These are phyloP conservation scores for Monopterus albus DNA, from an alignment of 2,113 vertebrate genomes.

Conservation along the genomic window DNA sequence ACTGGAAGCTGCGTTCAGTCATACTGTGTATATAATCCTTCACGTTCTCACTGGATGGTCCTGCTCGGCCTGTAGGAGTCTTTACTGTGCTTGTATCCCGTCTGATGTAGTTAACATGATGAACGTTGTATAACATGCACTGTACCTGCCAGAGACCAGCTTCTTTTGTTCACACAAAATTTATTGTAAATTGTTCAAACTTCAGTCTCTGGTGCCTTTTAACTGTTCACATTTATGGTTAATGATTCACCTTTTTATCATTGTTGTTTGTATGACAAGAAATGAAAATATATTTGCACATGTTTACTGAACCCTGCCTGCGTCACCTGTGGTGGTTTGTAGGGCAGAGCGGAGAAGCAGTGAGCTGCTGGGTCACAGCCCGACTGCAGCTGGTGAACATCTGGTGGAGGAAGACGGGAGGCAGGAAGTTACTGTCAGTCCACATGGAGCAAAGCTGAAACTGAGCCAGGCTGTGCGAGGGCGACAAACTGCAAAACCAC, in stretches of 20 bases:
- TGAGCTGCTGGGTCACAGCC: neutral
- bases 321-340: neutral
- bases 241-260: slow-evolving; percentile 35
- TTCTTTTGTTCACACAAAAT: slow-evolving; percentile 10
- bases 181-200: slow-evolving; percentile 48
- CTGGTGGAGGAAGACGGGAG: neutral
- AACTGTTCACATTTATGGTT: neutral
- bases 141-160: slow-evolving; percentile 55
- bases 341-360: neutral
- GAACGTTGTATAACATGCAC: slow-evolving; percentile 65
- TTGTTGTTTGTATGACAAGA: slow-evolving; percentile 53
- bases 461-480: no score
- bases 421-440: neutral
- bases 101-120: slow-evolving; percentile 4
- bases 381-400: neutral
- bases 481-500: no score
- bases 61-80: slow-evolving; percentile 10
- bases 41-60: slow-evolving; percentile 16
- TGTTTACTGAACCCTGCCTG: slow-evolving; percentile 28
- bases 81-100: slow-evolving; percentile 26
- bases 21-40: slow-evolving; percentile 20
- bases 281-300: slow-evolving; percentile 78
- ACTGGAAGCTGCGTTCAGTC: neutral
- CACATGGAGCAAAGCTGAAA: no score
- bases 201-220: slow-evolving; percentile 22